phyloP scores from a whole-genome alignment of 2,113 vertebrate genomes.

The Rhombomys opimus region DNA sequence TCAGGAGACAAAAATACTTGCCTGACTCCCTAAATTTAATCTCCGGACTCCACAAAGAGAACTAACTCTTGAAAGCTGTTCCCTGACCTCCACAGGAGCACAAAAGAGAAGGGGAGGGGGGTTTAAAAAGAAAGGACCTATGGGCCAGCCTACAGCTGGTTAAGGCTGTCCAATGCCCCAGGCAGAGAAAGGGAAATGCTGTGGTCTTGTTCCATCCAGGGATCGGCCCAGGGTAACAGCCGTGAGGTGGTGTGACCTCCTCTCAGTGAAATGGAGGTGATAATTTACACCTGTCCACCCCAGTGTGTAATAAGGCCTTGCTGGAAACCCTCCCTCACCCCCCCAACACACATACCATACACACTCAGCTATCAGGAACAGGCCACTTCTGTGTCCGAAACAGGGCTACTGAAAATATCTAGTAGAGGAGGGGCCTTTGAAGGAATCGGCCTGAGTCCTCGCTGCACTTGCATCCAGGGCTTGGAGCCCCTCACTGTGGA shows the following conservation, averaged over 20 bases:
- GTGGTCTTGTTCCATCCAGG: background rate
- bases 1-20: background rate
- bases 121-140: background rate
- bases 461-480: background rate
- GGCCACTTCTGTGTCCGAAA: background rate
- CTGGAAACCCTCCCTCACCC: background rate
- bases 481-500: background rate
- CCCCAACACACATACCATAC: background rate
- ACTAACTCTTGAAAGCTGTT: background rate
- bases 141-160: background rate
- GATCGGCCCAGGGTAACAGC: background rate
- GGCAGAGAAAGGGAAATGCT: background rate
- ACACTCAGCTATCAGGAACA: background rate
- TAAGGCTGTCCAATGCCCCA: background rate
- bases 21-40: background rate
- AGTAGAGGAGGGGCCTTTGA: background rate
- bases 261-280: background rate
- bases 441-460: background rate
- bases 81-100: background rate
- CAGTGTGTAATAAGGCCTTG: background rate
- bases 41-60: background rate
- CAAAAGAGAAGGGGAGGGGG: background rate
- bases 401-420: background rate
- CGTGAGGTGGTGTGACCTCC: background rate
- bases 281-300: background rate